These are phyloP conservation scores for Mionectes macconnelli DNA, from an alignment of 2,113 vertebrate species.

Conservation along the genomic window DNA sequence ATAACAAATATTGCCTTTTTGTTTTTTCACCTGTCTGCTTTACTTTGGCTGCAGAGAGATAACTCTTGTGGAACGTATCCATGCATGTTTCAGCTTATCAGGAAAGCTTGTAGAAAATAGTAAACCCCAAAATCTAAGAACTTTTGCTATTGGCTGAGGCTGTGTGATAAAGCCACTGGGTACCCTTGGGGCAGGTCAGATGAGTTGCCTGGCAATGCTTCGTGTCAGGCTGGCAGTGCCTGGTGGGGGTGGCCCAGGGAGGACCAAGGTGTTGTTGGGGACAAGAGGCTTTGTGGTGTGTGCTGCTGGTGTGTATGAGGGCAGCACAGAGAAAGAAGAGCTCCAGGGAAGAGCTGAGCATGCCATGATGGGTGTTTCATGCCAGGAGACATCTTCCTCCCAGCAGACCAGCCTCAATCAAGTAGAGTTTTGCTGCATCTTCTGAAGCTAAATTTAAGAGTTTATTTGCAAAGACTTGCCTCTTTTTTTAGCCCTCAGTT, in stretches of 20 bases:
- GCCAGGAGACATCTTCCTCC: neutral
- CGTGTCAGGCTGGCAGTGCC: neutral
- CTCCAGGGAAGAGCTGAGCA: accelerated
- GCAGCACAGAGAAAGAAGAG: neutral
- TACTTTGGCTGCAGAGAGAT: neutral
- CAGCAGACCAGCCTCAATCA: neutral
- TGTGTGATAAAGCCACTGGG: neutral
- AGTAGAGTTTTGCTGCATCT: neutral
- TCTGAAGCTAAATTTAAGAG: conserved; percentile 20
- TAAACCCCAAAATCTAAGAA: neutral
- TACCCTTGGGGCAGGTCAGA: neutral
- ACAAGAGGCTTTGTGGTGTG: neutral
- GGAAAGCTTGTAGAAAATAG: neutral
- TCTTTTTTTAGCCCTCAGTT: conserved; percentile 21
- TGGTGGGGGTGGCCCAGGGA: neutral
- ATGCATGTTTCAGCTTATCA: neutral
- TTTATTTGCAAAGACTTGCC: neutral
- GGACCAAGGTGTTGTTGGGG: accelerated
- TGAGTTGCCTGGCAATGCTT: neutral
- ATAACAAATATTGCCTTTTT: neutral
- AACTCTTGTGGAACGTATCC: neutral
- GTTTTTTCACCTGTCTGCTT: neutral
- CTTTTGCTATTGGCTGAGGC: neutral
- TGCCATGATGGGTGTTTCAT: neutral
- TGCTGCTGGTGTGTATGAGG: accelerated